Evolutionary conservation across 2,888 invertebrate species (phyloP), one percentile per base, ranked within the genome.

Genomic region (Andrena chrysosceles): DNA sequence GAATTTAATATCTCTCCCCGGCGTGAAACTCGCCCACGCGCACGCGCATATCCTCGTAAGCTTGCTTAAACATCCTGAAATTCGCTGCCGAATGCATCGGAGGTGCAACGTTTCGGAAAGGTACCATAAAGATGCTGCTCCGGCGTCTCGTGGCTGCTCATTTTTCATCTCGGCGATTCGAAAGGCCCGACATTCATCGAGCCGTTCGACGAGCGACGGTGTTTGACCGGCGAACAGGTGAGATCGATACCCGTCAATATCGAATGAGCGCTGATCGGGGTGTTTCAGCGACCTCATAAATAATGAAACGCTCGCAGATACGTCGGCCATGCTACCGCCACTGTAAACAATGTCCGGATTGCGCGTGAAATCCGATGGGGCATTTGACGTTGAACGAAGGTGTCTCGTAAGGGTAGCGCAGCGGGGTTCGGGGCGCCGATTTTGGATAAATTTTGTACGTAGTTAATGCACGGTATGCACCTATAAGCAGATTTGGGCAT

Each of bases 281-380:
- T 74, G 62, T 86, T 86, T 86, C 87, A 73, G 66, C 84, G 63
- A 69, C 66, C 86, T 84, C 86, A 81, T 84, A 86, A 86, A 86
- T 86, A 86, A 86, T 84, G 76, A 86, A 84, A 63, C 71, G 52
- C 66, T 63, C 72, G 72, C 68, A 71, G 69, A 70, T 77, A 67
- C 73, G 64, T 59, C 64, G 69, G 56, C 70, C 62, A 67, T 83
- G 31, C 33, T 54, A 60, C 52, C 66, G 49, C 26, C 64, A 62
- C 26, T 66, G 75, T 77, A 83, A 83, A 85, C 77, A 67, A 69
- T 85, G 62, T 62, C 69, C 56, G 63, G 71, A 71, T 66, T 60
- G 54, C 62, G 54, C 68, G 72, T n/a, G 49, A 63, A 64, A 79
- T 75, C 63, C 59, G 69, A 76, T 77, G 76, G 63, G 42, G 10